These are phyloP conservation scores for Esox niger DNA, from an alignment of 2,113 vertebrate genomes.

Conservation along the genomic window DNA sequence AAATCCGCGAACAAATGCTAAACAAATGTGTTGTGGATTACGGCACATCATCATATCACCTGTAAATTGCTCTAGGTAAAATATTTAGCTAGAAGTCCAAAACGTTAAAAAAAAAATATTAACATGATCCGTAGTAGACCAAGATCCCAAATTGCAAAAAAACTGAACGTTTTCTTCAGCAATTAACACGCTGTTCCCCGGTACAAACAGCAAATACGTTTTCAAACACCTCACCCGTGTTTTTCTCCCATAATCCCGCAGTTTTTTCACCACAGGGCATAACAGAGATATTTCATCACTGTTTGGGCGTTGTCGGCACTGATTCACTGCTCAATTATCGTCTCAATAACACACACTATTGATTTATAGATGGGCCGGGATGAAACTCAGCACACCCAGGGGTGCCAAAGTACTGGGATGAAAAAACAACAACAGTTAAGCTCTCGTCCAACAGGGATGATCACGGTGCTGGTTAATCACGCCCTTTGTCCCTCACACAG, in stretches of 20 bases:
- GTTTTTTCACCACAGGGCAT: not conserved
- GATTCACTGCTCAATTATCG: slow-evolving; percentile 57
- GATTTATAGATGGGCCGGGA: slow-evolving; percentile 44
- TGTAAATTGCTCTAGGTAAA: too few relatives aligned
- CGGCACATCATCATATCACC: too few relatives aligned
- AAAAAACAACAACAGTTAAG: slow-evolving; percentile 34
- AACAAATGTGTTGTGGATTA: too few relatives aligned
- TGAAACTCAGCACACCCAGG: slow-evolving; percentile 17
- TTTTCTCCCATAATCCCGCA: slow-evolving; percentile 5
- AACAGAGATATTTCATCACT: slow-evolving; percentile 35
- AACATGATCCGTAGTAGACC: too few relatives aligned
- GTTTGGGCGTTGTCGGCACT: slow-evolving; percentile 35
- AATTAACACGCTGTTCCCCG: too few relatives aligned
- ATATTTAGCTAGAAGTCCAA: too few relatives aligned
- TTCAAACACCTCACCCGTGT: not conserved
- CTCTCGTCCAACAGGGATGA: not conserved
- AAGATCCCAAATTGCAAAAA: too few relatives aligned
- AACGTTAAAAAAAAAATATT: too few relatives aligned
- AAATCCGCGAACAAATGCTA: too few relatives aligned
- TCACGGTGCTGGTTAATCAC: not conserved
- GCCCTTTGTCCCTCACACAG: not conserved
- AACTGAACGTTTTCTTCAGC: too few relatives aligned
- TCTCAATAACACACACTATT: slow-evolving; percentile 52
- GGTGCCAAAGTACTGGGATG: slow-evolving; percentile 27
- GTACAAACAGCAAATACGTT: not conserved